Conservation (phyloP, 2,113 vertebrate species). For the Petrocephalus microphthalmus region DNA sequence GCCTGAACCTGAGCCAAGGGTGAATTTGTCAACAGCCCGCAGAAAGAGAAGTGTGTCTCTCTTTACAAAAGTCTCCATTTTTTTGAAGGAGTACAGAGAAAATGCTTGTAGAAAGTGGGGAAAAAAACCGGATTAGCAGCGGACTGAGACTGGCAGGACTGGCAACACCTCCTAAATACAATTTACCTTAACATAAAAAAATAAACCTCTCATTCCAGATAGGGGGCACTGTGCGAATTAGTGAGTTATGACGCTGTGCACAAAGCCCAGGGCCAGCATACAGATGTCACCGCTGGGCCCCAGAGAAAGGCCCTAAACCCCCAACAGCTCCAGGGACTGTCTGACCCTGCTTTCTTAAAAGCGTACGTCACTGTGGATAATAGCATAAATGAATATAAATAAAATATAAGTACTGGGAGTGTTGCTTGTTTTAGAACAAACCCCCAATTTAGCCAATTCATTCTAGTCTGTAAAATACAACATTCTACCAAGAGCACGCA, state of each 20-base stretch:
- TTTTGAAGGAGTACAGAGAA: conserved; percentile 13
- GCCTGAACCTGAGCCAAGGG: conserved; percentile 35
- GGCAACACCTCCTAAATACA: neutral
- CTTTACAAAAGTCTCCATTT: conserved; percentile 31
- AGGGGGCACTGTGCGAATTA: neutral
- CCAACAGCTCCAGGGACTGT: neutral
- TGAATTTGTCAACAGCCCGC: conserved; percentile 48
- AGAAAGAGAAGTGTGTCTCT: conserved; percentile 43
- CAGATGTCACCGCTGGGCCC: neutral
- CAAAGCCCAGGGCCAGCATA: neutral
- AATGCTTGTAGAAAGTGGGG: conserved; percentile 19
- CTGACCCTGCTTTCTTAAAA: neutral
- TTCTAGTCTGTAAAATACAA: neutral
- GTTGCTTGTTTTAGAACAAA: neutral
- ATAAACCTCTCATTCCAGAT: neutral
- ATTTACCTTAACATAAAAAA: neutral
- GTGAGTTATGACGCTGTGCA: neutral
- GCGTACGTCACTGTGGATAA: neutral
- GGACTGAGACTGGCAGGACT: neutral
- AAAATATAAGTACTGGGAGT: neutral
- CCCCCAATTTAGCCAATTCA: neutral
- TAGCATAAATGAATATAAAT: neutral
- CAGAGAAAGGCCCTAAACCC: neutral
- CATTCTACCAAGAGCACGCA: neutral
- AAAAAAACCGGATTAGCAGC: conserved; percentile 14